Conservation (phyloP, 2,888 invertebrate genomes). For the Buathra laborator region DNA sequence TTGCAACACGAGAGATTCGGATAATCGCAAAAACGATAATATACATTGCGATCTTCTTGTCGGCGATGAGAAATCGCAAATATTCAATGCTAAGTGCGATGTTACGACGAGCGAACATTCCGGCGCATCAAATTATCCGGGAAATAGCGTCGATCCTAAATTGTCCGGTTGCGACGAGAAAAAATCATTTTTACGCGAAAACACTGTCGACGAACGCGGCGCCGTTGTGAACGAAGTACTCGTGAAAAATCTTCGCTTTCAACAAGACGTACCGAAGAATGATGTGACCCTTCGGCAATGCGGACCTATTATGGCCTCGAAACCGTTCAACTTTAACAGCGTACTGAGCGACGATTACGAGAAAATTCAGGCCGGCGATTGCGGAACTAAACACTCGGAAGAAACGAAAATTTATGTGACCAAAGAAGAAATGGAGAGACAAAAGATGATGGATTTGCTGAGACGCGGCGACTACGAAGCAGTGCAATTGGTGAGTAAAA, state of each 20-base stretch:
- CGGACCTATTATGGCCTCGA: conserved; percentile 60
- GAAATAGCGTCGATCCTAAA: conserved; percentile 17
- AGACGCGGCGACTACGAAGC: conserved; percentile 77
- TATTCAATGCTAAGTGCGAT: not conserved
- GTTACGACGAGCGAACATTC: not conserved
- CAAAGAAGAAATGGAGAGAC: conserved; percentile 80
- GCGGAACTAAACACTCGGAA: conserved; percentile 68
- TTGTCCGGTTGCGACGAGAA: conserved; percentile 66
- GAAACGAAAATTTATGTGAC: conserved; percentile 78
- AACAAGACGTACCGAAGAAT: conserved; percentile 76
- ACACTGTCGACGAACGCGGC: conserved; percentile 64
- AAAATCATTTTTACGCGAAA: conserved; percentile 39
- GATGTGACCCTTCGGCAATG: conserved; percentile 45
- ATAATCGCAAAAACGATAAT: conserved; percentile 20
- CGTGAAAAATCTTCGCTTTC: conserved; percentile 79
- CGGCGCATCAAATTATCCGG: not conserved
- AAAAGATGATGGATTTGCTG: conserved; percentile 79
- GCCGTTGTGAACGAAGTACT: conserved; percentile 78
- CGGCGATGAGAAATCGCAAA: conserved; percentile 5
- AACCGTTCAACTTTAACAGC: conserved; percentile 77
- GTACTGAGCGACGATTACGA: conserved; percentile 79
- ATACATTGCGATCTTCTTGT: not conserved
- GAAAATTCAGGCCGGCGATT: conserved; percentile 70
- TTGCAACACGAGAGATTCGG: conserved; percentile 29
- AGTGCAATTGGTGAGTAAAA: conserved; percentile 78